Base-by-base conservation (phyloP, 30 jellyfish, hydroid and myxozoan species). In the Pelagia noctiluca region DNA sequence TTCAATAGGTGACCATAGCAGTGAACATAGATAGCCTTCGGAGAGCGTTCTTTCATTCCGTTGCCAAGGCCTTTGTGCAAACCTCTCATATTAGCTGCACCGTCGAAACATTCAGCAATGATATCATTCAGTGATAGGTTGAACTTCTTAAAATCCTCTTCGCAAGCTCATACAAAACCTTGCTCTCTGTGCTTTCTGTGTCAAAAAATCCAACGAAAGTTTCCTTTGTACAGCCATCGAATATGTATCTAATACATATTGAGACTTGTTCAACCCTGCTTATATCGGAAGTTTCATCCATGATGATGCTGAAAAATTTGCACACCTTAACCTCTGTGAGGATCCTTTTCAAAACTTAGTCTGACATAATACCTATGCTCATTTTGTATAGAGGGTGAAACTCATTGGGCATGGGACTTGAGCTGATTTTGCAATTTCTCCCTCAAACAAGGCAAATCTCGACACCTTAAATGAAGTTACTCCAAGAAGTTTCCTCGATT, bases 51-150 rank as follows among this genome's bases (percentile, higher is more conserved):
- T 49, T 75, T 75, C 80, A 75, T 75, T 16, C 80, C 25, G 54
- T 54, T 75, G 33, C 60, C 87, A 23, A 72, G 84, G 19, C 84
- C 73, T 36, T 72, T 72, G 73, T 67, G 62, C 5, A 60, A 5
- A 4, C 72, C 72, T n/a, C 21, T 60, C 72, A 60, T 60, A 24
- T 26, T 60, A 30, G 71, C 78, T 75, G 78, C 87, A 49, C 87
- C 87, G 60, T 75, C 87, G 82, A 78, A 78, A 78, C 82, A 78
- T 25, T 78, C 69, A 32, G 69, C 89, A 54, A 53, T 46, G 47
- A 78, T 63, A 85, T 78, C 85, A 32, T 70, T 61, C 67, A 78
- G 60, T 4, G 67, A 33, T 29, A 78, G 25, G 62, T 60, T 32
- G 67, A 62, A 78, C 25, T 63, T 78, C 25, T 35, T 35, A 78